Evolutionary conservation across 2,888 invertebrate genomes (phyloP).

Genomic region (Parelbella ahira): DNA sequence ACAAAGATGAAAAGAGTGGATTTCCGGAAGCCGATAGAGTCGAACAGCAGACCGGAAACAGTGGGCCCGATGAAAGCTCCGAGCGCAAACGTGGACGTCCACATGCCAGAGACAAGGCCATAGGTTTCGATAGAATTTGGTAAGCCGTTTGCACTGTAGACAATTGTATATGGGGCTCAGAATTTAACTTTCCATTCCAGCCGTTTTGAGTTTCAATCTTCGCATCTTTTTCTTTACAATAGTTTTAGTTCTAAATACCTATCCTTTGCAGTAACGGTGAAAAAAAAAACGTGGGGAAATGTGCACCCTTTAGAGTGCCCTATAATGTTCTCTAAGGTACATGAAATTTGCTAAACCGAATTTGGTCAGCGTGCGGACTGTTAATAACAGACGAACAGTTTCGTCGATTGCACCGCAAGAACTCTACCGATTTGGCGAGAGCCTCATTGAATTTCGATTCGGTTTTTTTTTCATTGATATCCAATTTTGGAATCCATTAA

Average conservation of each 20-base stretch:
- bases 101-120: conserved; percentile 93
- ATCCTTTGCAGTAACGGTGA: background rate
- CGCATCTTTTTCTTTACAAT: background rate
- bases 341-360: too few relatives aligned
- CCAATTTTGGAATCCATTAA: conserved; percentile 25
- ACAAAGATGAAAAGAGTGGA: conserved; percentile 86
- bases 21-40: conserved; percentile 85
- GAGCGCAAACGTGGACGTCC: conserved; percentile 94
- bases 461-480: conserved; percentile 25
- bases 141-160: conserved; percentile 84
- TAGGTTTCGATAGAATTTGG: conserved; percentile 93
- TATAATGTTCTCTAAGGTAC: too few relatives aligned
- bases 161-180: too few relatives aligned
- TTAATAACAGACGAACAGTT: conserved; percentile 13
- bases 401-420: conserved; percentile 30
- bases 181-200: too few relatives aligned
- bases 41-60: conserved; percentile 86
- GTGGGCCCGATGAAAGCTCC: conserved; percentile 93
- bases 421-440: conserved; percentile 31
- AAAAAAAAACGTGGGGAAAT: conserved; percentile 8
- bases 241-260: too few relatives aligned
- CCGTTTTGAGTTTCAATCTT: too few relatives aligned
- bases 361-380: too few relatives aligned
- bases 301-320: too few relatives aligned
- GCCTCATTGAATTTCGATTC: conserved; percentile 39